These are phyloP conservation scores for Cecropterus lyciades DNA, from an alignment of 1,140 invertebrate species.

Conservation along the genomic window DNA sequence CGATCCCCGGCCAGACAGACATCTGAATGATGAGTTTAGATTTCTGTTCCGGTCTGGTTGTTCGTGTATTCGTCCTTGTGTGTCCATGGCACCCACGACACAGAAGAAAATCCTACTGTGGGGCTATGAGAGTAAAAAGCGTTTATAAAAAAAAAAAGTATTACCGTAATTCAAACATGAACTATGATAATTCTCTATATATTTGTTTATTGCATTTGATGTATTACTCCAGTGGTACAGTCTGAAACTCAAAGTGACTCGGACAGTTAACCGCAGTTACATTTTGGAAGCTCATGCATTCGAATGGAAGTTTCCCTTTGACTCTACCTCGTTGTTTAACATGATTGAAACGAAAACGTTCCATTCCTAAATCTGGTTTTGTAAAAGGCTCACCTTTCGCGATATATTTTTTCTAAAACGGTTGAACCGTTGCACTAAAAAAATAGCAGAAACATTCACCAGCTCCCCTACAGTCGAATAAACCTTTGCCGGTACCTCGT, in stretches of 20 bases:
- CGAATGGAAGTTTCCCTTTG: constrained; percentile 6
- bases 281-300: constrained; percentile 8
- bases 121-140: too few species aligned
- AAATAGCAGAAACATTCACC: not conserved
- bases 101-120: too few species aligned
- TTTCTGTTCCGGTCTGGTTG: too few species aligned
- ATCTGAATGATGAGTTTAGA: too few species aligned
- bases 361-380: not conserved
- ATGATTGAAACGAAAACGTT: not conserved
- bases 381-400: not conserved
- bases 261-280: constrained; percentile 3
- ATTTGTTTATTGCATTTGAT: not conserved
- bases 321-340: not conserved
- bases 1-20: too few species aligned
- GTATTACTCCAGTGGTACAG: too few species aligned
- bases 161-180: too few species aligned
- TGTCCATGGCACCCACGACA: too few species aligned
- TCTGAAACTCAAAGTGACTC: constrained; percentile 1
- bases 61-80: too few species aligned
- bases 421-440: not conserved
- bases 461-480: not conserved
- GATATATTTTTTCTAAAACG: not conserved
- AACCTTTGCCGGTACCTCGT: not conserved
- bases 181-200: too few species aligned
- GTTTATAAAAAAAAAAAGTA: too few species aligned